Base-by-base conservation (phyloP, 1,140 invertebrate species). In the Aradophagus sp. region DNA sequence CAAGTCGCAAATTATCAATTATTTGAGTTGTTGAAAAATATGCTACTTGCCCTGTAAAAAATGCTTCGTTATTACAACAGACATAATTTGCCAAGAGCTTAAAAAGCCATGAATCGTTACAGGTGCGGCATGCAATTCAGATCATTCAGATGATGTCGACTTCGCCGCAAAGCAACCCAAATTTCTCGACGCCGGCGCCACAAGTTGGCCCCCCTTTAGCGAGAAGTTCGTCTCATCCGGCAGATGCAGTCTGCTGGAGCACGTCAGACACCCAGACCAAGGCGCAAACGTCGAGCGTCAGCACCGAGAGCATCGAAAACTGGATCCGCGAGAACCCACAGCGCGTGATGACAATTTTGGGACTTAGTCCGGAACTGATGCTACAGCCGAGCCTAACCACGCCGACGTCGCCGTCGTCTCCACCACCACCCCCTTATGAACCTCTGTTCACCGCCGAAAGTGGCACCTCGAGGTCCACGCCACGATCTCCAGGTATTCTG, bases 41-140 rank as follows among this genome's bases (percentile, higher is more conserved):
- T n/a, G n/a, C n/a, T n/a, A n/a, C n/a, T n/a, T n/a, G n/a, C n/a
- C n/a, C n/a, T n/a, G n/a, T n/a, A n/a, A n/a, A n/a, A n/a, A n/a
- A n/a, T n/a, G n/a, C n/a, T n/a, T n/a, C n/a, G n/a, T n/a, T n/a
- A n/a, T n/a, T n/a, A n/a, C n/a, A n/a, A n/a, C n/a, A n/a, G n/a
- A 8, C 20, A 4, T 23, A 23, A 23, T 4, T 23, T 23, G 4
- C 20, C 20, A 23, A 23, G 8, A 4, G 20, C 4, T 23, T 4
- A 23, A 5, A 4, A 4, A 23, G 20, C 8, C 4, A 5, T 23
- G 8, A 23, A 23, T 23, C 20, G 4, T 76, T 53, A 2, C 67
- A 93, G 91, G 90, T 93, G 19, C 87, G 92, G 27, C 92, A 93
- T 76, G 93, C 93, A 2, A 93, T 94, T 58, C 92, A 93, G 78